phyloP scores from a whole-genome alignment of 1,140 invertebrate genomes.

The fruit fly (Drosophila melanogaster) region DNA sequence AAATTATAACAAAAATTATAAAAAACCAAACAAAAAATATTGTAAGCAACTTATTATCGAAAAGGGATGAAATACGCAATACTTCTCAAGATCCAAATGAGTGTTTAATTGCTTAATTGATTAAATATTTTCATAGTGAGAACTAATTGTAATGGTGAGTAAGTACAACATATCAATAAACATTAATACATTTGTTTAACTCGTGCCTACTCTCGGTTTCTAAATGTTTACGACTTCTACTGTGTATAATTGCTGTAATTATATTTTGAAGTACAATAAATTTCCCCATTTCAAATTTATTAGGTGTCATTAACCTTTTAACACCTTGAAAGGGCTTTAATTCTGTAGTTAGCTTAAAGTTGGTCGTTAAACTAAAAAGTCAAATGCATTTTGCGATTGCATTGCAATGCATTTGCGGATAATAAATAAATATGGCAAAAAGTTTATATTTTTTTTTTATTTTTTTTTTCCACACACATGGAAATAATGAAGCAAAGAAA shows the following conservation, averaged over 20 bases:
- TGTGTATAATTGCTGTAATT: background rate
- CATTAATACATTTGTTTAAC: too few relatives aligned
- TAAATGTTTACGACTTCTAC: too few relatives aligned
- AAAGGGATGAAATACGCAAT: too few relatives aligned
- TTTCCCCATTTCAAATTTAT: background rate
- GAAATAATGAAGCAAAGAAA: conserved; percentile 26
- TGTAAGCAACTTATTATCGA: background rate
- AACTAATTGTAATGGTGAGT: too few relatives aligned
- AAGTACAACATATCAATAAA: too few relatives aligned
- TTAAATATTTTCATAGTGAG: too few relatives aligned
- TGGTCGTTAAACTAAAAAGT: background rate
- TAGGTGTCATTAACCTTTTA: background rate
- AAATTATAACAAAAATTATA: conserved; percentile 59
- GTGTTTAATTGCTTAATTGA: too few relatives aligned
- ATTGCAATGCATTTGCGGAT: background rate
- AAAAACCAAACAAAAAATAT: conserved; percentile 46
- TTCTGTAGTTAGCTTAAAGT: background rate
- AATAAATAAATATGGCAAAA: too few relatives aligned
- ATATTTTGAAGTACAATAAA: background rate
- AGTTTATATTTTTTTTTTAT: background rate
- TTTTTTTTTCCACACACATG: background rate
- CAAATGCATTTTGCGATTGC: background rate
- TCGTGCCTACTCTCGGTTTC: too few relatives aligned
- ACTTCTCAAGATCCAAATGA: too few relatives aligned
- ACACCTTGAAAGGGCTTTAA: background rate